Evolutionary conservation across 1,140 invertebrate species (phyloP).

Genomic region (Bombus affinis): DNA sequence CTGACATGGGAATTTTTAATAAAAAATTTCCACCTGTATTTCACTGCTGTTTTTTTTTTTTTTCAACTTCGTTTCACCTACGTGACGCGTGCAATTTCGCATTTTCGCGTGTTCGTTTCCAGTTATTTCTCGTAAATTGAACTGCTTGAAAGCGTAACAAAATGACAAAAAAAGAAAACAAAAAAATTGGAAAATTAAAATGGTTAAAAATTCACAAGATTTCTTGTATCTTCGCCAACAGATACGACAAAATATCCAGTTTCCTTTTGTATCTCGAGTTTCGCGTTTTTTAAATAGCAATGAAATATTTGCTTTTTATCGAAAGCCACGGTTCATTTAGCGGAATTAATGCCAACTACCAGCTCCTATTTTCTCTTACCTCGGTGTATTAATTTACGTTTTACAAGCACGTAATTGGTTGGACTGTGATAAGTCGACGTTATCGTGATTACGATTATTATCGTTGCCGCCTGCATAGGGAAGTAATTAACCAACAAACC

Average conservation of each 20-base stretch:
- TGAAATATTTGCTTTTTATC: no score
- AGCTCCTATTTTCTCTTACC: not conserved
- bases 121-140: not conserved
- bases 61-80: not conserved
- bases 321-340: no score
- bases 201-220: no score
- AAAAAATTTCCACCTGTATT: not conserved
- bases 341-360: no score
- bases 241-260: no score
- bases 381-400: not conserved
- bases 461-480: not conserved
- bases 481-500: constrained; percentile 14
- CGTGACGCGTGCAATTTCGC: not conserved
- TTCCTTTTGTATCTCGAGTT: no score
- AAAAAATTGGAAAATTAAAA: not conserved
- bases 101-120: not conserved
- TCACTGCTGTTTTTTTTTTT: not conserved
- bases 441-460: not conserved
- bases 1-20: not conserved
- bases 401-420: not conserved
- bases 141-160: not conserved
- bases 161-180: not conserved
- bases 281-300: no score
- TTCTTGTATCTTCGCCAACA: no score
- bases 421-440: not conserved